Conservation (phyloP, 1,140 invertebrate species). For the Cylas formicarius region DNA sequence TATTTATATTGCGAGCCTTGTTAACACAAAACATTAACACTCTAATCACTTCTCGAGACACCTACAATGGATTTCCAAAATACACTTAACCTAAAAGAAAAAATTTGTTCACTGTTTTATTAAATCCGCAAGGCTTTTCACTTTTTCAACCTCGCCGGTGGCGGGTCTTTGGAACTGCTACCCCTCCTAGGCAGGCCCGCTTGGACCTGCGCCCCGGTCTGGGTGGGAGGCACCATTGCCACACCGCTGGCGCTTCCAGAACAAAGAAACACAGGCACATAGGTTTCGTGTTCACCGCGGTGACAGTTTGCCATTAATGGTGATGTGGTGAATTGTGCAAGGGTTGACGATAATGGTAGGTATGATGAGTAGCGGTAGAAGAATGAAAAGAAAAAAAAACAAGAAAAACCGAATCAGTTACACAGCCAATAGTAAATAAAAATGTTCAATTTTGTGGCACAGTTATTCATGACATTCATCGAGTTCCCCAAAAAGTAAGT, state of each 20-base stretch:
- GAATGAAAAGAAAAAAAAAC: constrained; percentile 12
- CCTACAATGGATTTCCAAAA: too few relatives aligned
- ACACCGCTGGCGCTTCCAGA: constrained; percentile 43
- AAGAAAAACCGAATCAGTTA: constrained; percentile 18
- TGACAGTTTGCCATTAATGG: constrained; percentile 1
- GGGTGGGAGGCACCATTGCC: constrained; percentile 39
- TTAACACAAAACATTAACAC: too few relatives aligned
- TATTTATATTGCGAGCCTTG: not conserved
- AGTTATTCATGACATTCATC: too few relatives aligned
- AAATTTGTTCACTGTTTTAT: too few relatives aligned
- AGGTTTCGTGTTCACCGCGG: constrained; percentile 28
- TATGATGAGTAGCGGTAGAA: constrained; percentile 13
- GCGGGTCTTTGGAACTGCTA: constrained; percentile 39
- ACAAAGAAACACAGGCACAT: constrained; percentile 41
- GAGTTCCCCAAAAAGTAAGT: too few relatives aligned
- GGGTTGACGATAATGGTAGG: constrained; percentile 8
- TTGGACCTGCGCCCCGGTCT: constrained; percentile 22
- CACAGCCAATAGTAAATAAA: constrained; percentile 5
- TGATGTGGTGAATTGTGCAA: constrained; percentile 7
- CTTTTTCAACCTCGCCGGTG: constrained; percentile 35
- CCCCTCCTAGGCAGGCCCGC: constrained; percentile 36
- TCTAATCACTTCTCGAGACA: too few relatives aligned
- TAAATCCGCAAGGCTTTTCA: not conserved
- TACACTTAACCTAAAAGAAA: too few relatives aligned
- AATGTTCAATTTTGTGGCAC: too few relatives aligned